Base-by-base conservation (phyloP, 1,140 invertebrate species). In the Trichonephila inaurata region DNA sequence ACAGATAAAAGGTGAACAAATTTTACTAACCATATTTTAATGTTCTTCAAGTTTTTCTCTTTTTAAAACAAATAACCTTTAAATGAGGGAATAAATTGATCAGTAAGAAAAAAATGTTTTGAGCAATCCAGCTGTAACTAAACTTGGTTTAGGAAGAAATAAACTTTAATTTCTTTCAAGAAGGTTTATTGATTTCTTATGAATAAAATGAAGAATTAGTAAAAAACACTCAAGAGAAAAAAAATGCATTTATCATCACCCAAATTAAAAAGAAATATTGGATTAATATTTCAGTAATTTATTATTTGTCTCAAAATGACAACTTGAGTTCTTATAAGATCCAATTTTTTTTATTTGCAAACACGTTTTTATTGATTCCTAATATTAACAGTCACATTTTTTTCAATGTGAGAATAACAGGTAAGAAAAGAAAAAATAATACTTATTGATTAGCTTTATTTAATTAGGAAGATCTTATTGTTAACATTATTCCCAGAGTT, bases 21-120 rank as follows among this genome's bases (percentile, higher is more conserved):
- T 40, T 40, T 40, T 40, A 3, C 2, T 1, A 40, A 40, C 33
- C 2, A 40, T 40, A 40, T 40, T 40, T 2, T 2, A 40, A 40
- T 16, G 28, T 28, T 16, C 24, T 33, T 28, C 0, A 28, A 0
- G 69, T 14, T 6, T 28, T 24, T 33, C 28, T 33, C 24, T 33
- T 33, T 72, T 28, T 24, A 33, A 72, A 28, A 72, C 28, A 33
- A 72, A 72, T 72, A 72, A 72, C 69, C 69, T 72, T 72, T 33
- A 72, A 72, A 72, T 72, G 69, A 72, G 24, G 69, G 28, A 72
- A 18, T 72, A 72, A 72, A 12, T 33, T 72, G 28, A 72, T 72
- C 33, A 72, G 24, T 72, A 14, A 24, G 69, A 33, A 24, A 12
- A 72, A 72, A 72, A 24, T 33, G 14, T 10, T 33, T 40, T 33